Base-by-base conservation (phyloP, 2,113 vertebrate genomes). In the Scytalopus superciliaris region DNA sequence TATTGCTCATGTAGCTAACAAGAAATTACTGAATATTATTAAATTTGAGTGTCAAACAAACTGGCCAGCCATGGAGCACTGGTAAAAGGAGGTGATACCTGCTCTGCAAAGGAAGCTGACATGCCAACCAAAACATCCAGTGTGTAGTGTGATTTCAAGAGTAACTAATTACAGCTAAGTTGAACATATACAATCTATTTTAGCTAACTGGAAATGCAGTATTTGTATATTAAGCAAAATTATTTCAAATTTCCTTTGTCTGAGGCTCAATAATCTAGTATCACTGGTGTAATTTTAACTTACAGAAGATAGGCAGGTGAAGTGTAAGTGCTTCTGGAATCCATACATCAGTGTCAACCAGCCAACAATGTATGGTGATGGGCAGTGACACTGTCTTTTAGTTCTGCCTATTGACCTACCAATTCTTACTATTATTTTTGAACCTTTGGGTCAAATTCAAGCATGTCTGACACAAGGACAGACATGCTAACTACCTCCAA, bases 391-490 rank as follows among this genome's bases (percentile, higher is more conserved):
- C 11, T 31, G 39, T 45, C 53, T 64, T 91, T 89, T 40, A 62
- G 8, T 66, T 93, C 68, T 77, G 10, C 42, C 28, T 42, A 28
- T 24, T 28, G 50, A 89, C 18, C 45, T 75, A n/a, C 8, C 17
- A 62, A 5, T 28, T 93, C 47, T 64, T 53, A 6, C 27, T 40
- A 69, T 19, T 78, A n/a, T 50, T 59, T 93, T 67, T 90, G 23
- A 82, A 77, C 16, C 28, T 91, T 40, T 74, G 25, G 57, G 30
- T 31, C 66, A 82, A 82, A 63, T 82, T 67, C 50, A 74, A 31
- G 17, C 45, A 44, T 0, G 0, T 28, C n/a, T 37, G 21, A 53
- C 39, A 39, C 10, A 39, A 74, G 47, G 37, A 66, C 0, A 66
- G 31, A 69, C 14, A 50, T 31, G 70, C 23, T 72, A 80, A 66